phyloP scores from a whole-genome alignment of 2,797 vertebrate species.

The Sebastes melanostomus region DNA sequence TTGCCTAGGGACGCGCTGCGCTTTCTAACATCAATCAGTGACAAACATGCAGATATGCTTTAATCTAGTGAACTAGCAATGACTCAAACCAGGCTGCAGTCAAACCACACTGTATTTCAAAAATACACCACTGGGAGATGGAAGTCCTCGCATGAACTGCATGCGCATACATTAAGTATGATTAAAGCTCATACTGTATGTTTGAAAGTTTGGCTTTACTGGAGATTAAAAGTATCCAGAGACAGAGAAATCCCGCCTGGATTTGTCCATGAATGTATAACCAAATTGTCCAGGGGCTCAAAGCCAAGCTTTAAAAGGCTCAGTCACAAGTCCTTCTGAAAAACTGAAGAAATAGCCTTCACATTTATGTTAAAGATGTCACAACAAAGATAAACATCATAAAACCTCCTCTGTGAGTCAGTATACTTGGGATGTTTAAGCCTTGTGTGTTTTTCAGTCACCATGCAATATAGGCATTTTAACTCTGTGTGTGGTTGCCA shows the following conservation, averaged over 20 bases:
- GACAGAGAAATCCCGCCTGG: background rate
- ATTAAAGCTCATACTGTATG: background rate
- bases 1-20: background rate
- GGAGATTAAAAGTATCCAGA: background rate
- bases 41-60: constrained; percentile 14
- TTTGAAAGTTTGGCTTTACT: background rate
- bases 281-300: background rate
- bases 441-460: background rate
- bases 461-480: background rate
- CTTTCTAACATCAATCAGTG: constrained; percentile 17
- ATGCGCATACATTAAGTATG: background rate
- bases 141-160: background rate
- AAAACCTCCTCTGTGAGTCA: background rate
- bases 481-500: background rate
- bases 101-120: background rate
- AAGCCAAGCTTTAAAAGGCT: background rate
- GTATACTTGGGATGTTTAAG: background rate
- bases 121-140: background rate
- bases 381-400: background rate
- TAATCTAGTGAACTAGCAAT: constrained; percentile 17
- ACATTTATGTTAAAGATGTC: background rate
- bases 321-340: background rate
- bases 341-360: background rate
- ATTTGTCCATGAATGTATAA: background rate
- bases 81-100: background rate